Evolutionary conservation across 2,888 invertebrate species (phyloP), one percentile per base, ranked within the genome.

Genomic region (Eupithecia centaureata): DNA sequence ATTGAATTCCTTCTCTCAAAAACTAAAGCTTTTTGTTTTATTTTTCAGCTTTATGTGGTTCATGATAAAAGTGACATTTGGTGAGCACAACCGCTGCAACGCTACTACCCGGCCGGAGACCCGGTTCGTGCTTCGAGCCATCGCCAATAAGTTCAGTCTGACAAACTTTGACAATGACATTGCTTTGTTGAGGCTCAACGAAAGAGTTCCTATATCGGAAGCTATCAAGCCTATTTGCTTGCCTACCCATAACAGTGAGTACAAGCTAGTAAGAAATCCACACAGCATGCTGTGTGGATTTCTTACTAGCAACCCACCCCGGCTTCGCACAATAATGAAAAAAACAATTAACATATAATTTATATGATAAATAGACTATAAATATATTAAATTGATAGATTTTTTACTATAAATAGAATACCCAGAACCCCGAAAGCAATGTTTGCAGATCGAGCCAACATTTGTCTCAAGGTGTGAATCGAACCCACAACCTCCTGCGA

Each of bases 121-220:
- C 0, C 94, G 97, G 76, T 97, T 96, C 84, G 97, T 97, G 54
- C 86, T 97, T 32, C 93, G 97, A 61, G 96, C 96, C 58, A 95
- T 96, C 64, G 94, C 96, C 10, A 96, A 97, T 75, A 96, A 96
- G 78, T 98, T 98, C 90, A 97, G 96, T 78, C 95, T 97, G 80
- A 94, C 96, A 61, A 97, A 97, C 89, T 98, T 97, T 81, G 97
- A 98, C 88, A 96, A 98, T 84, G 98, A 98, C 84, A 97, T 98
- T 73, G 97, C 97, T 0, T 85, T 98, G 63, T 87, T 98, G 67
- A 92, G 97, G 35, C 94, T 98, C 1, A 97, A 97, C 84, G 97
- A 97, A 80, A 94, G 95, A 56, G 97, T 98, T 42, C 96, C 96
- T 0, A 95, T 98, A 69, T 96, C 96, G 1, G 96, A 96, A 72